phyloP scores from a whole-genome alignment of 2,888 invertebrate species.

The Therioaphis trifolii region DNA sequence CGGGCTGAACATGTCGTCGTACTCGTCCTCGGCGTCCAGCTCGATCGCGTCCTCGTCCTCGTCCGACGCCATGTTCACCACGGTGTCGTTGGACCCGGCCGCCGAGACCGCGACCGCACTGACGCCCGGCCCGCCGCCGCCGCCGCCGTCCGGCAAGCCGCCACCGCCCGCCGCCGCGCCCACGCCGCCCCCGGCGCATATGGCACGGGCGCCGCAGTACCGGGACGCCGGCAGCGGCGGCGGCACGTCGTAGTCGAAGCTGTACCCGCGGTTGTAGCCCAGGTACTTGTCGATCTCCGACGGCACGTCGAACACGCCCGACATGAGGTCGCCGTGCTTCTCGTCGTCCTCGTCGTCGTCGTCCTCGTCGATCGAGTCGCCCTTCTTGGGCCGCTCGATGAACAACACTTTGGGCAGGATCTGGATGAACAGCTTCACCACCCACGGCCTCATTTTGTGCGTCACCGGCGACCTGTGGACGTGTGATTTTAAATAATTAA shows the following conservation, averaged over 20 bases:
- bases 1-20: constrained; percentile 84
- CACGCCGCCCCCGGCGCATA: no score
- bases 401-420: constrained; percentile 84
- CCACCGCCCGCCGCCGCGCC: no score
- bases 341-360: constrained; percentile 71
- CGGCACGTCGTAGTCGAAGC: constrained; percentile 81
- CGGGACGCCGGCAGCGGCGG: constrained; percentile 68
- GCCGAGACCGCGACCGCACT: background rate
- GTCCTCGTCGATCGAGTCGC: constrained; percentile 71
- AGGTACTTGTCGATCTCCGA: constrained; percentile 77
- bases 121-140: background rate
- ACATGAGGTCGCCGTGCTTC: constrained; percentile 73
- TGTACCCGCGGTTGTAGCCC: constrained; percentile 72
- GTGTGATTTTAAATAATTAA: no score
- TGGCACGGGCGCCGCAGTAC: constrained; percentile 1
- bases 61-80: constrained; percentile 59
- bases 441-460: constrained; percentile 92
- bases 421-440: constrained; percentile 74
- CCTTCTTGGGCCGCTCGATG: constrained; percentile 88
- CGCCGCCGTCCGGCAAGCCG: no score
- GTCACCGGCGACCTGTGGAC: constrained; percentile 88
- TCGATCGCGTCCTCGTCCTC: constrained; percentile 59
- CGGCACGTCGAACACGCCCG: constrained; percentile 81
- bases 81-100: constrained; percentile 54
- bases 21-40: constrained; percentile 59